These are phyloP conservation scores for Carpatolechia fugitivella DNA, from an alignment of 2,888 invertebrate genomes.

Conservation along the genomic window DNA sequence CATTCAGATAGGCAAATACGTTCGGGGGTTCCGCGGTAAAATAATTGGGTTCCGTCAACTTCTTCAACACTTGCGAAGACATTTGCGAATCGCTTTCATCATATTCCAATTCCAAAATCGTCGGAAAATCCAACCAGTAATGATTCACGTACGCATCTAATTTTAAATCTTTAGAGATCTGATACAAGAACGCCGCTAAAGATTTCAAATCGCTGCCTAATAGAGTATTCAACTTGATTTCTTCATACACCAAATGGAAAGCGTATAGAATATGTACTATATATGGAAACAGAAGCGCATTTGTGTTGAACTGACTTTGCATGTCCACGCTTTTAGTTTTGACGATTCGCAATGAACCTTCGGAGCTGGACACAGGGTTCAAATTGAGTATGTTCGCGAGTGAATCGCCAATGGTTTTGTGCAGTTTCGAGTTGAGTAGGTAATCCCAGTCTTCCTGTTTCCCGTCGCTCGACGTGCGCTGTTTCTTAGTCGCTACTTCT, in stretches of 20 bases:
- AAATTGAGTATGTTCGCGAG: slow-evolving; percentile 66
- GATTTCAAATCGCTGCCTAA: slow-evolving; percentile 83
- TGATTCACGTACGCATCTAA: slow-evolving; percentile 85
- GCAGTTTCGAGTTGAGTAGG: slow-evolving; percentile 79
- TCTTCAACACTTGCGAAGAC: slow-evolving; percentile 75
- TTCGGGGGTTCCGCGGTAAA: slow-evolving; percentile 82
- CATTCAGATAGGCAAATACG: slow-evolving; percentile 85
- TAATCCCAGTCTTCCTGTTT: slow-evolving; percentile 91
- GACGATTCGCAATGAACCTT: slow-evolving; percentile 14
- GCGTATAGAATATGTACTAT: slow-evolving; percentile 87
- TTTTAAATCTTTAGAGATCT: slow-evolving; percentile 87
- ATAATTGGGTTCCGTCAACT: slow-evolving; percentile 80
- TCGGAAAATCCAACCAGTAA: slow-evolving; percentile 92
- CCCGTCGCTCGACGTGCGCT: slow-evolving; percentile 87
- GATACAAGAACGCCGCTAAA: slow-evolving; percentile 85
- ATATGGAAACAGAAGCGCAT: slow-evolving; percentile 85
- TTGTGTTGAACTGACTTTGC: slow-evolving; percentile 77
- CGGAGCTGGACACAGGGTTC: slow-evolving; percentile 26
- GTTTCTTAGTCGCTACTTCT: slow-evolving; percentile 85
- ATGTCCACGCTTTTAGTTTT: slow-evolving; percentile 16
- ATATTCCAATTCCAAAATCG: slow-evolving; percentile 67
- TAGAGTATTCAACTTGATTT: slow-evolving; percentile 89
- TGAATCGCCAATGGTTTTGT: slow-evolving; percentile 67
- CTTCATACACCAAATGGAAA: slow-evolving; percentile 94
- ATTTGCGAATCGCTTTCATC: slow-evolving; percentile 72